Conservation (phyloP, 2,888 invertebrate genomes). For the Abrostola triplasia region DNA sequence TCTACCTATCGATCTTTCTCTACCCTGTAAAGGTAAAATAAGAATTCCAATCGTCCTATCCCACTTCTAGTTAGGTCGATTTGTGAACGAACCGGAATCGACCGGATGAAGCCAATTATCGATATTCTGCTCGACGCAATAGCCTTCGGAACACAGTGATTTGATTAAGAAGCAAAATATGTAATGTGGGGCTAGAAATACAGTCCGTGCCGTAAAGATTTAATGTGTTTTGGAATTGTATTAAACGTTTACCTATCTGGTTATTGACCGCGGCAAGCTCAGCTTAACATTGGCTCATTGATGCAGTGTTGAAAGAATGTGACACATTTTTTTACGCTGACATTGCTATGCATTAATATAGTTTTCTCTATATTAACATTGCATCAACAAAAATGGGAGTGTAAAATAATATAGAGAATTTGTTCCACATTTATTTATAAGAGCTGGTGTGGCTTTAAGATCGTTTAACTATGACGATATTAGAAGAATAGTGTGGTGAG, state of each 20-base stretch:
- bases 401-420: no score
- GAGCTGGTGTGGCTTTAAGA: no score
- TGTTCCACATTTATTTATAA: no score
- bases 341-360: neutral
- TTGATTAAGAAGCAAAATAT: neutral
- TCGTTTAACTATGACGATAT: no score
- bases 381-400: neutral
- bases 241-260: neutral
- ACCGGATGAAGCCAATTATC: neutral
- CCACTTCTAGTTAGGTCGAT: neutral
- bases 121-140: neutral
- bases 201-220: neutral
- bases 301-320: neutral
- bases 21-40: no score
- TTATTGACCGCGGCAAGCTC: neutral
- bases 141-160: neutral
- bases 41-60: no score
- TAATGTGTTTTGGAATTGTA: neutral
- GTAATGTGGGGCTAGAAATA: neutral
- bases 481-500: no score
- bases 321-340: neutral
- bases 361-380: neutral
- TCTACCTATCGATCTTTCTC: no score
- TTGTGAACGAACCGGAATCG: neutral
- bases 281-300: neutral